Conservation (phyloP, 1,140 invertebrate species). For the Cylas formicarius region DNA sequence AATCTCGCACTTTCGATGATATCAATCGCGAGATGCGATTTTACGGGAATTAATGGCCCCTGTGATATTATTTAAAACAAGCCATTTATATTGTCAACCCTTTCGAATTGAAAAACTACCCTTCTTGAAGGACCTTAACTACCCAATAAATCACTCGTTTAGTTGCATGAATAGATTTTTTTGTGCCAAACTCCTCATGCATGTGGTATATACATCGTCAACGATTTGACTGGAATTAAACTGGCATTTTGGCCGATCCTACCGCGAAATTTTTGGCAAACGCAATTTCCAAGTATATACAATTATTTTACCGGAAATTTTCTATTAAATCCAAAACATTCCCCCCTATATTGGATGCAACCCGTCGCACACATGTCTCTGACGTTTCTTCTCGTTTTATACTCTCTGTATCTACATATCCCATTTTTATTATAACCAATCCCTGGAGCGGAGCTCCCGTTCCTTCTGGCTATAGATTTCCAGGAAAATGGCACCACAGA, state of each 20-base stretch:
- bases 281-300: too few species aligned
- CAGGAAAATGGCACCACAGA: too few species aligned
- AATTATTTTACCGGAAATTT: too few species aligned
- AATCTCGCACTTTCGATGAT: conserved; percentile 18
- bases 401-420: conserved; percentile 40
- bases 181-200: conserved; percentile 15
- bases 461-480: conserved; percentile 32
- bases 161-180: conserved; percentile 13
- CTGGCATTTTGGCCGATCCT: too few species aligned
- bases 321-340: too few species aligned
- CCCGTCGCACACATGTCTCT: conserved; percentile 37
- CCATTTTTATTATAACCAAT: conserved; percentile 41
- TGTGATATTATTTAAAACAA: conserved; percentile 41
- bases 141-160: conserved; percentile 25
- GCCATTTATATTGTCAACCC: conserved; percentile 26
- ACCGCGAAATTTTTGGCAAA: too few species aligned
- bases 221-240: conserved; percentile 16
- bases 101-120: conserved; percentile 20
- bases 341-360: too few species aligned
- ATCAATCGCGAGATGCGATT: conserved; percentile 17
- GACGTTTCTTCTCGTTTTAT: conserved; percentile 39
- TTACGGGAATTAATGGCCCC: conserved; percentile 38
- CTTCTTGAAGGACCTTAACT: too few species aligned
- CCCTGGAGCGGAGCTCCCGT: conserved; percentile 28
- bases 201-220: conserved; percentile 16